phyloP scores from a whole-genome alignment of 2,797 vertebrate species.

The Ispidina lecontei region DNA sequence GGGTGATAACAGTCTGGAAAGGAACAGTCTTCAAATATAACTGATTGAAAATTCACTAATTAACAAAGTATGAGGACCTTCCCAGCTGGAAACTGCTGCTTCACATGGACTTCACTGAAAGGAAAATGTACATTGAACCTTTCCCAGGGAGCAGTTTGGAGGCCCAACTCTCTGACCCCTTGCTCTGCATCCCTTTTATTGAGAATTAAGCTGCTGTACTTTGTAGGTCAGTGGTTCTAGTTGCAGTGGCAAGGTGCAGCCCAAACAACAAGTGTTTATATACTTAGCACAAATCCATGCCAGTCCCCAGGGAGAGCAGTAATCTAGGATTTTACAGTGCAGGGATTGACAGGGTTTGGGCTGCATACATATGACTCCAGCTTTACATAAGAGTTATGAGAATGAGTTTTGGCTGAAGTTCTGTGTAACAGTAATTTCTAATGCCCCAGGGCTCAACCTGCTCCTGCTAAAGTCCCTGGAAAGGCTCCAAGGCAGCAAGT shows the following conservation, averaged over 20 bases:
- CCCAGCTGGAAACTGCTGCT: neutral
- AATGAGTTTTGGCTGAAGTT: neutral
- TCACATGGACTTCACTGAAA: neutral
- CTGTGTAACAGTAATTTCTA: neutral
- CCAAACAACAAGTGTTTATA: neutral
- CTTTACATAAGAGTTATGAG: constrained; percentile 5
- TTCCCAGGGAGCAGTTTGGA: neutral
- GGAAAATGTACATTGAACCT: neutral
- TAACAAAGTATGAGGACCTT: neutral
- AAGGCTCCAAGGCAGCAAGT: constrained; percentile 9
- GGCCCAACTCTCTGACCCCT: neutral
- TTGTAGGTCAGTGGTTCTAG: neutral
- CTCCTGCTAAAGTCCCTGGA: neutral
- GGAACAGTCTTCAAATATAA: constrained; percentile 12
- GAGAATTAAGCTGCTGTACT: neutral
- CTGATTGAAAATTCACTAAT: neutral
- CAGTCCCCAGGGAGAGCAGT: neutral
- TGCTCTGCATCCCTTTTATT: neutral
- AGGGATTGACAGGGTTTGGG: neutral
- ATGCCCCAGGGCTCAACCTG: neutral
- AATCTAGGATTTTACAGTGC: neutral
- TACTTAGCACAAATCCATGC: neutral
- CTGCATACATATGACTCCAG: neutral
- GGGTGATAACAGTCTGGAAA: neutral
- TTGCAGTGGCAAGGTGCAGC: neutral